Conservation (phyloP, 1,140 invertebrate genomes). For the Saccostrea cuccullata region DNA sequence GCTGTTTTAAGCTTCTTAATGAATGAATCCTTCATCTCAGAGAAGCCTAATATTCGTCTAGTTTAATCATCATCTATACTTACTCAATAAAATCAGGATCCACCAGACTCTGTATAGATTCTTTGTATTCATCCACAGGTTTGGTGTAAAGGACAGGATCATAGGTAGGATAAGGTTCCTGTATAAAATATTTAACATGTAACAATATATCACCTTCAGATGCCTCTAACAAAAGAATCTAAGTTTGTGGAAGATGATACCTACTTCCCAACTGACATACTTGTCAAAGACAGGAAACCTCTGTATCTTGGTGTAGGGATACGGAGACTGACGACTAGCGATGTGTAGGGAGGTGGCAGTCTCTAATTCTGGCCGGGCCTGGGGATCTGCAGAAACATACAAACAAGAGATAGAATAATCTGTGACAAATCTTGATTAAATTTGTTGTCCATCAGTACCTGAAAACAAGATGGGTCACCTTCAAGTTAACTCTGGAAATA, state of each 20-base stretch:
- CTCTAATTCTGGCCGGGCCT: neutral
- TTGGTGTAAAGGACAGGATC: constrained; percentile 76
- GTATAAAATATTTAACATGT: neutral
- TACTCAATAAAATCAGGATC: constrained; percentile 77
- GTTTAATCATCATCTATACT: constrained; percentile 52
- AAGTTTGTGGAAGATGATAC: neutral
- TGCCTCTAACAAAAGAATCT: neutral
- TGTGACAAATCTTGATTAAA: too few relatives aligned
- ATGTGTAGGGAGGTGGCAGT: constrained; percentile 63
- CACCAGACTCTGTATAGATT: constrained; percentile 67
- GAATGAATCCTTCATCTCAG: too few relatives aligned
- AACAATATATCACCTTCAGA: neutral
- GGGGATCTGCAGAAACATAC: constrained; percentile 5
- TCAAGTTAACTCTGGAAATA: too few relatives aligned
- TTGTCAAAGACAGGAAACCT: constrained; percentile 79
- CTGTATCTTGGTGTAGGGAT: constrained; percentile 75
- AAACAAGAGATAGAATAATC: neutral
- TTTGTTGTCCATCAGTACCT: too few relatives aligned
- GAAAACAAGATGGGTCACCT: too few relatives aligned
- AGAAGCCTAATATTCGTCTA: too few relatives aligned
- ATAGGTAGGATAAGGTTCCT: constrained; percentile 72
- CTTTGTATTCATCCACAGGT: constrained; percentile 67
- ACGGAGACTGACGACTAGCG: constrained; percentile 75
- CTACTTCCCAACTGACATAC: constrained; percentile 78
- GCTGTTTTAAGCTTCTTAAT: too few relatives aligned